Conservation (phyloP, 2,113 vertebrate genomes). For the Hippolais icterina region DNA sequence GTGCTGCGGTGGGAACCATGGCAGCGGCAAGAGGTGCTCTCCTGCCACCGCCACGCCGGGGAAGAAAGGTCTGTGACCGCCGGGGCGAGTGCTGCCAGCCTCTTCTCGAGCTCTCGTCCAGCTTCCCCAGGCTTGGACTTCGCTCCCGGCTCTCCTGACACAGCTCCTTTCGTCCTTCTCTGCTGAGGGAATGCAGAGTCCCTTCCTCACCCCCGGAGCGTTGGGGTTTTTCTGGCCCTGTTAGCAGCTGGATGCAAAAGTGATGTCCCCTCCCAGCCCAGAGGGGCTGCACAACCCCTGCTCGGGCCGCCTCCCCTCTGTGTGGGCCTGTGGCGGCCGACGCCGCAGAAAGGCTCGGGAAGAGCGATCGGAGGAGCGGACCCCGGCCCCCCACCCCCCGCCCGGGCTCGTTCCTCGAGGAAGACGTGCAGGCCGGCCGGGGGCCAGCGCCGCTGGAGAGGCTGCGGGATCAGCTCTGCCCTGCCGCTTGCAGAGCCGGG, state of each 20-base stretch:
- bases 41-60: not conserved
- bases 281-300: not conserved
- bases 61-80: not conserved
- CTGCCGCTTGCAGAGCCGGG: not conserved
- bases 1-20: not conserved
- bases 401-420: not conserved
- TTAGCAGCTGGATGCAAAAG: not conserved
- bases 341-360: not conserved
- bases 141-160: not conserved
- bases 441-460: not conserved
- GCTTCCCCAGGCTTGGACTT: not conserved
- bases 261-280: not conserved
- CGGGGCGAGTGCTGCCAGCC: not conserved
- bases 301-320: not conserved
- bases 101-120: not conserved
- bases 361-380: not conserved
- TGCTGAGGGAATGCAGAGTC: not conserved
- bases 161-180: not conserved
- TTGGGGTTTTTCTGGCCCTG: not conserved
- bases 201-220: no score
- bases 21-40: not conserved
- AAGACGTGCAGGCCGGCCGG: not conserved
- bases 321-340: not conserved
- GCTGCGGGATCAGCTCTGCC: not conserved
- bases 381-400: no score